Evolutionary conservation across 2,797 vertebrate genomes (phyloP).

Genomic region (Momotus momota): DNA sequence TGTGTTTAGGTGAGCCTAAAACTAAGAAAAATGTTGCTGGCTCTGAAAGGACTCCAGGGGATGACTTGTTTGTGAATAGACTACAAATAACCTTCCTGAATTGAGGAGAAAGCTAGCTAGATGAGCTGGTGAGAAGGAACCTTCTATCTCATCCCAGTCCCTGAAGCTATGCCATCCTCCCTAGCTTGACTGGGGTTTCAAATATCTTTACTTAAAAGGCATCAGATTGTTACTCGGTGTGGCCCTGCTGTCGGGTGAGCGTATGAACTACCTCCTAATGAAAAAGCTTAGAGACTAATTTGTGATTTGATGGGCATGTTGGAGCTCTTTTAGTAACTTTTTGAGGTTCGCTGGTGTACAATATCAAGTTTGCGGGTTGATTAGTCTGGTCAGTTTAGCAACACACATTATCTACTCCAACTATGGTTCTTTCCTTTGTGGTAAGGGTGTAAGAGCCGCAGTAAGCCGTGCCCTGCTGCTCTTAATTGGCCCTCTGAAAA

Average conservation of each 20-base stretch:
- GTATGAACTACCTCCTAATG: neutral
- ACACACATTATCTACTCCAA: fast-evolving
- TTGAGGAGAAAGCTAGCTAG: neutral
- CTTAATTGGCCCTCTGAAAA: neutral
- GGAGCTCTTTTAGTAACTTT: neutral
- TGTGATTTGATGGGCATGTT: neutral
- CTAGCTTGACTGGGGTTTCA: neutral
- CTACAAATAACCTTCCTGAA: neutral
- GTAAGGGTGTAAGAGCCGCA: neutral
- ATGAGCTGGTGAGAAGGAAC: neutral
- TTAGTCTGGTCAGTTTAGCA: neutral
- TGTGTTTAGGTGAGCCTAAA: conserved; percentile 16
- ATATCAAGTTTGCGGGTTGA: neutral
- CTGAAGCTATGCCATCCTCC: neutral
- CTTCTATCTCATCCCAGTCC: neutral
- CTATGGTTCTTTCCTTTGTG: neutral
- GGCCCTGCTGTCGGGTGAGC: neutral
- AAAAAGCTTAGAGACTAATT: neutral
- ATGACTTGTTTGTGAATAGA: neutral
- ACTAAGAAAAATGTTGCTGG: neutral
- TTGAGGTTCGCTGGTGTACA: neutral
- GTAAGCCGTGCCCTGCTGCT: neutral
- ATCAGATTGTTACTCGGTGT: neutral
- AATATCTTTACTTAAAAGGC: neutral
- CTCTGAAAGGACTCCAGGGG: neutral